phyloP scores from a whole-genome alignment of 37 sponge, comb jelly and placozoan species.

The Agelas oroides region DNA sequence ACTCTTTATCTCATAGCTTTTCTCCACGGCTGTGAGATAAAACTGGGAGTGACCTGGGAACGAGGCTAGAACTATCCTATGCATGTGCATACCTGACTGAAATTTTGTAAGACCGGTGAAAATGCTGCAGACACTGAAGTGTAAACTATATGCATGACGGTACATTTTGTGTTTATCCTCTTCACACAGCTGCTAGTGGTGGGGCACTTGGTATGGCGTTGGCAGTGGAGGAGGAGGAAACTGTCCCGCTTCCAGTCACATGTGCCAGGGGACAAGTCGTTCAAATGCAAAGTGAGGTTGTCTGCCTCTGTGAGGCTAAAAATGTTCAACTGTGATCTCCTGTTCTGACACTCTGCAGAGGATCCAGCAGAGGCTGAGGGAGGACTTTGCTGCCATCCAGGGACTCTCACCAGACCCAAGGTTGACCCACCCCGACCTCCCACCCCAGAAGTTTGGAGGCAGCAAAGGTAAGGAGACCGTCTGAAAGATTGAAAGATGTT shows the following conservation, averaged over 20 bases:
- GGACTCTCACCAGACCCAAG: slow-evolving; percentile 27
- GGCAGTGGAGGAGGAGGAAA: slow-evolving; percentile 44
- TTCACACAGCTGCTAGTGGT: slow-evolving; percentile 19
- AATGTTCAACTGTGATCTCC: too few species aligned
- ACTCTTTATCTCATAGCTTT: too few species aligned
- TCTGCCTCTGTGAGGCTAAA: too few species aligned
- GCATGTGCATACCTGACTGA: too few species aligned
- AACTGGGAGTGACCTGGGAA: too few species aligned
- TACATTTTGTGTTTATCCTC: neutral
- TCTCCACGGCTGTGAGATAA: too few species aligned
- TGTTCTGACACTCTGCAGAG: slow-evolving; percentile 22
- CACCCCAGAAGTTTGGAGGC: slow-evolving; percentile 28
- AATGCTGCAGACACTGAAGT: too few species aligned
- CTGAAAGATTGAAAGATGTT: too few species aligned
- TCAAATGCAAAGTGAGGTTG: slow-evolving; percentile 55
- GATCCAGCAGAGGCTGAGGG: slow-evolving; percentile 34
- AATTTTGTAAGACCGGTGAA: too few species aligned
- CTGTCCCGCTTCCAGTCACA: slow-evolving; percentile 5
- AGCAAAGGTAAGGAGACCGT: neutral
- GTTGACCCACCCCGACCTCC: slow-evolving; percentile 5
- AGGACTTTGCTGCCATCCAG: slow-evolving; percentile 27
- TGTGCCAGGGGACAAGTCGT: slow-evolving; percentile 56
- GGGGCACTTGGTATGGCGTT: slow-evolving; percentile 45
- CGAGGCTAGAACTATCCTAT: too few species aligned
- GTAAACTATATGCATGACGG: too few species aligned